These are phyloP conservation scores for Periophthalmus magnuspinnatus DNA, from an alignment of 2,797 vertebrate species.

Conservation along the genomic window DNA sequence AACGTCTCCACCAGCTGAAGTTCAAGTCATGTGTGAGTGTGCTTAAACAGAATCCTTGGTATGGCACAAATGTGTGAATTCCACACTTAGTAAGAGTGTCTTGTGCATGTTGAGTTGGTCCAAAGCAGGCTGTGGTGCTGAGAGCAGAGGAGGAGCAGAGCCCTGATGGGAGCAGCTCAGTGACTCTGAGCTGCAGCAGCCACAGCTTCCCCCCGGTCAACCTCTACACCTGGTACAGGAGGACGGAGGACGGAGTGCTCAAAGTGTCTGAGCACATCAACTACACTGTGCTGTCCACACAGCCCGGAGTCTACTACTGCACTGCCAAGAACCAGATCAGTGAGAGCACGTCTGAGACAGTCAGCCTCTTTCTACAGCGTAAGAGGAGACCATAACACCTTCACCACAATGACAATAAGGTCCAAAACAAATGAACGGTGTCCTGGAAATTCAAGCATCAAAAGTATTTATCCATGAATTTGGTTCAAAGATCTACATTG, in stretches of 20 bases:
- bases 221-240: slow-evolving; percentile 48
- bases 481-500: too few species aligned
- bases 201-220: slow-evolving; percentile 25
- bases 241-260: fast-evolving
- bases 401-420: background rate
- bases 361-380: slow-evolving; percentile 48
- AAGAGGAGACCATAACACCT: slow-evolving; percentile 30
- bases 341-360: slow-evolving; percentile 11
- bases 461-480: too few species aligned
- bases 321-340: slow-evolving; percentile 37
- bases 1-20: slow-evolving; percentile 16
- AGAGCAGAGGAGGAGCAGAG: slow-evolving; percentile 10
- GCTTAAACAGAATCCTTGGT: background rate
- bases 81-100: too few species aligned
- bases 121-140: slow-evolving; percentile 41
- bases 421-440: background rate
- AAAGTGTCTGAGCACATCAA: fast-evolving
- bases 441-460: too few species aligned
- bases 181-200: slow-evolving; percentile 61
- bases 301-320: slow-evolving; percentile 67
- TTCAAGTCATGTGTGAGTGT: slow-evolving; percentile 65
- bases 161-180: background rate
- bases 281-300: slow-evolving; percentile 44
- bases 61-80: too few species aligned
- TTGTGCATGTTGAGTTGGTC: slow-evolving; percentile 54